Evolutionary conservation across 2,113 vertebrate species (phyloP).

Genomic region (Callipepla californica): DNA sequence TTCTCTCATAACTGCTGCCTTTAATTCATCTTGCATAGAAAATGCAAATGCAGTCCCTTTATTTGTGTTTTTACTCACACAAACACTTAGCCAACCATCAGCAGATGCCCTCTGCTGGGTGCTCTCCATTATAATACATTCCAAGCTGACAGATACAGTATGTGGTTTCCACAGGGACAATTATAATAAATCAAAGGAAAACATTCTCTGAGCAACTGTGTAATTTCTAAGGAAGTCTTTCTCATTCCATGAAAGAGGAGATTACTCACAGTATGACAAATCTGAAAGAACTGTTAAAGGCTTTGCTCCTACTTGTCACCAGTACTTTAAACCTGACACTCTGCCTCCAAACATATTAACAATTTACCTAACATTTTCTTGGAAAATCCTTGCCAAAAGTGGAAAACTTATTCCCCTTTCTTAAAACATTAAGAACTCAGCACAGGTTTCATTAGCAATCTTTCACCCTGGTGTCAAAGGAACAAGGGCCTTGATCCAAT

Average conservation of each 20-base stretch:
- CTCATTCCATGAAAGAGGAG: rapidly evolving
- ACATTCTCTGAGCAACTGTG: neutral
- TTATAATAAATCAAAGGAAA: conserved; percentile 1
- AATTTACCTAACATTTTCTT: neutral
- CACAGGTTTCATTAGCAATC: neutral
- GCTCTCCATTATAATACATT: neutral
- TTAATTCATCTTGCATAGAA: neutral
- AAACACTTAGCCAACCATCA: neutral
- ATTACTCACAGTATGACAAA: conserved; percentile 39
- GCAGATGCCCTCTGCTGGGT: neutral
- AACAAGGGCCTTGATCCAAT: neutral
- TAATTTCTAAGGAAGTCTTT: conserved; percentile 28
- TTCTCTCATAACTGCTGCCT: neutral
- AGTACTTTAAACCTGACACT: neutral
- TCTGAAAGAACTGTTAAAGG: neutral
- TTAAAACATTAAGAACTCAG: neutral
- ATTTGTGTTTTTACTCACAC: neutral
- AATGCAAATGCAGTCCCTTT: neutral
- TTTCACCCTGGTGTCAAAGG: neutral
- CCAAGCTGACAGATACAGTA: neutral
- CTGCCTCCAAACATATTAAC: conserved; percentile 6
- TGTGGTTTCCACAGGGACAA: neutral
- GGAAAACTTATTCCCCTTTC: neutral
- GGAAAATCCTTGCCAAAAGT: neutral
- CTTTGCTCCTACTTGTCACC: neutral